Conservation (phyloP, 2,797 vertebrate species). For the Scolopax bukidnonensis region DNA sequence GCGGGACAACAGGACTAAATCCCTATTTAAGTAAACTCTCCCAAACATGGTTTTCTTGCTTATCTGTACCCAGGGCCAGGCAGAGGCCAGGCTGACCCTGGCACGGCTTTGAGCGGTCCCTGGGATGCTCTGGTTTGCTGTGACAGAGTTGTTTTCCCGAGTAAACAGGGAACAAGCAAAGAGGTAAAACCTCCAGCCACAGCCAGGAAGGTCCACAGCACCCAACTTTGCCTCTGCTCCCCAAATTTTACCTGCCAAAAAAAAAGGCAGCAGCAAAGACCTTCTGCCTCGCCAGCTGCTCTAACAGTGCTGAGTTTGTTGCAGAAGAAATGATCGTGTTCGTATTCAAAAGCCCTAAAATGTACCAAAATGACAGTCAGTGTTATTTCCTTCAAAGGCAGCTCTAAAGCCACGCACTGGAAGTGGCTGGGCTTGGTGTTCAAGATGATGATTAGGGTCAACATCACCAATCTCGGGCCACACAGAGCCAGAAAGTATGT, state of each 20-base stretch:
- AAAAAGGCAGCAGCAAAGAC: not conserved
- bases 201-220: not conserved
- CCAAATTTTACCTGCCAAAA: not conserved
- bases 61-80: not conserved
- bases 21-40: not conserved
- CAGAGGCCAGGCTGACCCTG: not conserved
- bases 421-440: not conserved
- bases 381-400: not conserved
- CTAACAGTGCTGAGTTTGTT: not conserved
- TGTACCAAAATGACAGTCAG: not conserved
- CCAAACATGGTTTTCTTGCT: not conserved
- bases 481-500: not conserved
- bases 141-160: not conserved
- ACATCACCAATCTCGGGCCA: not conserved
- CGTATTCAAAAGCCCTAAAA: not conserved
- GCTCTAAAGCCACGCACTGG: not conserved
- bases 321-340: not conserved
- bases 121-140: not conserved
- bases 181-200: not conserved
- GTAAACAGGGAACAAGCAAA: not conserved
- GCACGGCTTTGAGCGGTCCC: not conserved
- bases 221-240: not conserved
- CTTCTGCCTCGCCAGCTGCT: not conserved
- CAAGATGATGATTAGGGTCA: not conserved
- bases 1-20: not conserved